Evolutionary conservation across 37 sponge, comb jelly and placozoan genomes (phyloP).

Genomic region (Beroe ovata): DNA sequence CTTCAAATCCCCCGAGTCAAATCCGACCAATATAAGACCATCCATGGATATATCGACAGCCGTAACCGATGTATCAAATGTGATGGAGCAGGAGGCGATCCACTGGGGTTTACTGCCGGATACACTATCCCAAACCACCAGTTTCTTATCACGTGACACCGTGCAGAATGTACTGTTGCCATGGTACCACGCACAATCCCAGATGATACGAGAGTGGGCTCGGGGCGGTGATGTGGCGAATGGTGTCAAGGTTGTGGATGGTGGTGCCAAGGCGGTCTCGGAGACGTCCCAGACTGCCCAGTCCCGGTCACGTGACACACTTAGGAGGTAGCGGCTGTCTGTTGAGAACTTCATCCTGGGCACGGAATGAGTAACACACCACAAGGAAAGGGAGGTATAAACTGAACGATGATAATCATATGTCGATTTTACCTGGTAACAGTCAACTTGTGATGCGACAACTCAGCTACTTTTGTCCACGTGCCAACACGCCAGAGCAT

Average conservation of each 20-base stretch:
- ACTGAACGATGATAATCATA: too few species aligned
- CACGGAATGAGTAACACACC: neutral
- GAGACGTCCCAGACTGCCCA: constrained; percentile 60
- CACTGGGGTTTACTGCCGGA: neutral
- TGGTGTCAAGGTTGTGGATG: neutral
- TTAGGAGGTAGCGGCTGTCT: constrained; percentile 16
- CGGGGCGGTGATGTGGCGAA: constrained; percentile 21
- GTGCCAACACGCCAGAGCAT: constrained; percentile 14
- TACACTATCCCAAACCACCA: neutral
- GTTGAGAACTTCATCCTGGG: constrained; percentile 62
- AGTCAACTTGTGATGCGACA: constrained; percentile 40
- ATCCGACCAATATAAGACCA: constrained; percentile 11
- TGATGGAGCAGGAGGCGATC: neutral
- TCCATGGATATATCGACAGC: neutral
- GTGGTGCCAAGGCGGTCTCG: neutral
- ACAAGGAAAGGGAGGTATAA: too few species aligned
- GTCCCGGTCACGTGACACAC: constrained; percentile 61
- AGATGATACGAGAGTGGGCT: constrained; percentile 54
- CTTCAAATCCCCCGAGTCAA: neutral
- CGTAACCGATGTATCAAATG: neutral
- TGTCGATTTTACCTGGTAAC: constrained; percentile 66
- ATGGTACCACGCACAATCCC: constrained; percentile 56
- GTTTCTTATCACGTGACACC: constrained; percentile 47
- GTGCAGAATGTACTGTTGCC: constrained; percentile 1
- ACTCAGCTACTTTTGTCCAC: constrained; percentile 37